These are phyloP conservation scores for Oxyteleia sp. DNA, from an alignment of 2,888 invertebrate species.

Conservation along the genomic window DNA sequence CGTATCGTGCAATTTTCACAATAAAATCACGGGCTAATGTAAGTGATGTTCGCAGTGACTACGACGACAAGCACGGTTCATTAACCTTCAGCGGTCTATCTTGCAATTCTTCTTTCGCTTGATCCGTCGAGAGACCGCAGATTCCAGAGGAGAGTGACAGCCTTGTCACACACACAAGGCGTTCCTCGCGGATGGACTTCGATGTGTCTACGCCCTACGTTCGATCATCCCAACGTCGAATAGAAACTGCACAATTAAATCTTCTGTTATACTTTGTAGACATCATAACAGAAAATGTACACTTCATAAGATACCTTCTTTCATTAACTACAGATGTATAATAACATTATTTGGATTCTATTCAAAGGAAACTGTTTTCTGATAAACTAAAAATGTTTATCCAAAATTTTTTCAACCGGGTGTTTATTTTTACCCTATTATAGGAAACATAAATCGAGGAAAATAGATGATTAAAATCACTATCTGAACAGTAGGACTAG, in stretches of 20 bases:
- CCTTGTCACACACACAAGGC: conserved; percentile 78
- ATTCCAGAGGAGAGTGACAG: conserved; percentile 77
- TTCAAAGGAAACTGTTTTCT: too few species aligned
- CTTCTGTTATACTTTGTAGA: background rate
- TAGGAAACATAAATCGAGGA: too few species aligned
- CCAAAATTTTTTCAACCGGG: too few species aligned
- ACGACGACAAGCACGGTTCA: conserved; percentile 76
- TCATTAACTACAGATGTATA: too few species aligned
- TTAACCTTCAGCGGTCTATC: conserved; percentile 75
- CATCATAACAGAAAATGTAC: background rate
- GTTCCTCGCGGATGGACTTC: conserved; percentile 66
- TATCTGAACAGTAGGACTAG: too few species aligned
- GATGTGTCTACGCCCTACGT: conserved; percentile 14
- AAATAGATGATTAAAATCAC: too few species aligned
- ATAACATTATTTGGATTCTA: too few species aligned
- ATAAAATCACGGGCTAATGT: conserved; percentile 71
- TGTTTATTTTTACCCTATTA: too few species aligned
- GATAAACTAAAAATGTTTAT: too few species aligned
- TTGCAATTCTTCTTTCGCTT: conserved; percentile 66
- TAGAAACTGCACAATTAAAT: conserved; percentile 31
- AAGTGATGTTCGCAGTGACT: conserved; percentile 59
- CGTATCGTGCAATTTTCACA: conserved; percentile 48
- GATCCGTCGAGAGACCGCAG: conserved; percentile 71
- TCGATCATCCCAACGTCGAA: conserved; percentile 14
- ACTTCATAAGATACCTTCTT: background rate